Evolutionary conservation across 1,140 invertebrate genomes (phyloP), one percentile per base, ranked within the genome.

Genomic region (Platyscapa corneri): DNA sequence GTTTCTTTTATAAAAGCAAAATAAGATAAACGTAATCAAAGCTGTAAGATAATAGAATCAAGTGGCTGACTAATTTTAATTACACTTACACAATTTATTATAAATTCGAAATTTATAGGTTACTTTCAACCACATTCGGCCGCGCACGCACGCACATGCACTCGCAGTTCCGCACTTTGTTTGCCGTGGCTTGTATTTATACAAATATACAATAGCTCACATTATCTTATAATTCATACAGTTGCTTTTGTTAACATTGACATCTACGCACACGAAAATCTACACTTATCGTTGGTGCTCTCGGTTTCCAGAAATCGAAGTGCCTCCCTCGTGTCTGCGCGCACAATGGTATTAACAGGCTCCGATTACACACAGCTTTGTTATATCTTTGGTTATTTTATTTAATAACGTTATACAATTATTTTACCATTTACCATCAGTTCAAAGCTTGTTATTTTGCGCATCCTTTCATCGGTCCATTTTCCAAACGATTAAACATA

Each of bases 401-500:
- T 72, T 39, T 72, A 72, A 10, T 39, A 39, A 72, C 2, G 30
- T 32, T 67, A 16, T 12, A 67, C n/a, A 20, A 10, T 72, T 72
- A 72, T 39, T 39, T 39, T 1, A 16, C 34, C 34, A 23, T 3
- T 18, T n/a, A n/a, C n/a, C n/a, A n/a, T n/a, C n/a, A n/a, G n/a
- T n/a, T n/a, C n/a, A n/a, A n/a, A n/a, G n/a, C n/a, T n/a, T n/a
- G n/a, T n/a, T n/a, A n/a, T n/a, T n/a, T n/a, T n/a, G n/a, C n/a
- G n/a, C n/a, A n/a, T 37, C 18, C 3, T 39, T 39, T 72, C 67
- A 12, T 39, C 34, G 27, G 34, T 39, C 20, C 32, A 72, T 72
- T 72, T 72, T 39, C 37, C 67, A 72, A 72, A 39, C 67, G 37
- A 72, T 72, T 72, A 39, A 23, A 18, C 67, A 39, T 37, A 72